Base-by-base conservation (phyloP, 2,888 invertebrate genomes). In the Abrostola tripartita region DNA sequence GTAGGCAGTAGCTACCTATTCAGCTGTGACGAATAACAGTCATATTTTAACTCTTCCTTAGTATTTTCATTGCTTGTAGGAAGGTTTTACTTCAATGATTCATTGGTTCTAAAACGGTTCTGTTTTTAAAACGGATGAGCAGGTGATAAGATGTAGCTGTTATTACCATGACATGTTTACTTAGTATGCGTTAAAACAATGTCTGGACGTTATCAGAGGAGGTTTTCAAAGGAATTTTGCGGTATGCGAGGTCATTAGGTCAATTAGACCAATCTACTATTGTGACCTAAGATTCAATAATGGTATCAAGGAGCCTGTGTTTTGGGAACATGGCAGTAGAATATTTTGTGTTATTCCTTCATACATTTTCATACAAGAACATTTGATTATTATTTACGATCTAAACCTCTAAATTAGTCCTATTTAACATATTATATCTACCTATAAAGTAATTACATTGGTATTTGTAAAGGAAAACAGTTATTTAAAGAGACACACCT, bases 191-290 rank as follows among this genome's bases (percentile, higher is more conserved):
- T 67, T 59, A 14, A 64, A 71, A 71, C 61, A 71, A 56, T 71
- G 70, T 66, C 44, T 37, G 12, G 14, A 59, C 50, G 53, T 65
- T 76, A 71, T 68, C 70, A 53, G 59, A 59, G 6, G 37, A 52
- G 57, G 55, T 63, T 44, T 51, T 50, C 52, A 56, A 38, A 38
- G 52, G 40, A 63, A 59, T 71, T 74, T 72, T 14, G 37, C 47
- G 59, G 50, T 42, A 55, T 65, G 47, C 61, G 52, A 61, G 62
- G 41, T 65, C 67, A 76, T 75, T 79, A 74, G 74, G 71, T 76
- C 75, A 83, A 83, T 83, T 83, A 83, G 70, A 65, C 55, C 74
- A 75, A 81, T 79, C 65, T 68, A 69, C 56, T 50, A 51, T 41
- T 50, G 44, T 71, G 71, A 69, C 70, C 59, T 67, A 60, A 55